Percentiles rank a stretch among this genome's conserved stretches.
Conservation (phyloP, 2,797 vertebrate genomes). For the Acrossocheilus wenchowensis region DNA sequence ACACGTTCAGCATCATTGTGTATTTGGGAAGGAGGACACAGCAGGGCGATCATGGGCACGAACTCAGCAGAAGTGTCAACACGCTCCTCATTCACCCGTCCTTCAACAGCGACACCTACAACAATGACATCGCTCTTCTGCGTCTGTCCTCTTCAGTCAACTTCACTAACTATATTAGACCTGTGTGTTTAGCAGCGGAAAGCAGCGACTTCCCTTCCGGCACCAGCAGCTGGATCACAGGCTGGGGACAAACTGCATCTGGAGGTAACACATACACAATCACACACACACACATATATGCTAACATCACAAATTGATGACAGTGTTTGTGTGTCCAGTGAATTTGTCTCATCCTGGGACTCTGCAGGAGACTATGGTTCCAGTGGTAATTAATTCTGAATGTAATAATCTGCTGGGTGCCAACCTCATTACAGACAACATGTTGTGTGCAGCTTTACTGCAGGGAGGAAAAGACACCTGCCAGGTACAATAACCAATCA, state of each 20-base stretch:
- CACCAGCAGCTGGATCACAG: slow-evolving; percentile 57
- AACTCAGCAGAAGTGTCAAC: slow-evolving; percentile 13
- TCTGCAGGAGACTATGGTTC: slow-evolving; percentile 61
- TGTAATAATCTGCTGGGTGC: slow-evolving; percentile 46
- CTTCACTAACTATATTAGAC: slow-evolving; percentile 66
- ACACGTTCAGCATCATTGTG: neutral
- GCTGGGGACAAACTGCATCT: slow-evolving; percentile 49
- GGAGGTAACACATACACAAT: slow-evolving; percentile 25
- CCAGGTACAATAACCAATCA: slow-evolving; percentile 48
- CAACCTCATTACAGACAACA: slow-evolving; percentile 3
- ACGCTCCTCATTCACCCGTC: slow-evolving; percentile 26
- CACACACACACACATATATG: neutral
- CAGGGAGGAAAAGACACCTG: slow-evolving; percentile 63
- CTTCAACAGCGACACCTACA: slow-evolving; percentile 34
- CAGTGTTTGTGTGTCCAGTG: slow-evolving; percentile 36
- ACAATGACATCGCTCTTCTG: slow-evolving; percentile 59
- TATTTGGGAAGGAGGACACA: slow-evolving; percentile 44
- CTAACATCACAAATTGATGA: neutral
- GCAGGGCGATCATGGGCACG: slow-evolving; percentile 7
- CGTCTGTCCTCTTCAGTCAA: slow-evolving; percentile 48
- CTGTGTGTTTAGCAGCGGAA: slow-evolving; percentile 72
- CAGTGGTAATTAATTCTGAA: slow-evolving; percentile 43
- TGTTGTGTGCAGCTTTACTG: slow-evolving; percentile 63
- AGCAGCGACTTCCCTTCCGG: slow-evolving; percentile 31
- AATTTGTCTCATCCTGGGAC: slow-evolving; percentile 31